Percentiles rank a stretch among this genome's conserved stretches.
Evolutionary conservation across 2,113 vertebrate genomes (phyloP).

Genomic region (Microcebus tavaratra): DNA sequence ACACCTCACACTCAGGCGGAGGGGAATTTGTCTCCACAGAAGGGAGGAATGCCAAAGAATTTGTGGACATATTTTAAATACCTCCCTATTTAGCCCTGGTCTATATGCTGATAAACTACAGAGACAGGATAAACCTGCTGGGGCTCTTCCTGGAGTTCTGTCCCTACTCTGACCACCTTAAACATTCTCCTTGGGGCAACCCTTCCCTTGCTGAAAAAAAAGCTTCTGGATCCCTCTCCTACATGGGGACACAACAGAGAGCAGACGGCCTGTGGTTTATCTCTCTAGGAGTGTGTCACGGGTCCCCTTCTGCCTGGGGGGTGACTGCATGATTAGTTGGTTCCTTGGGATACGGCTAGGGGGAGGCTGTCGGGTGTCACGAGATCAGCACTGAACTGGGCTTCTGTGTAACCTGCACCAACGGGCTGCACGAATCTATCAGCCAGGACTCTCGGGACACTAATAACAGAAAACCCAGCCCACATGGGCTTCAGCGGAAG

Average conservation of each 20-base stretch:
- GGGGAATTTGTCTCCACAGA: not conserved
- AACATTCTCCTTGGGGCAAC: not conserved
- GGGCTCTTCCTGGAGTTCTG: too few species aligned
- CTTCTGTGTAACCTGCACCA: not conserved
- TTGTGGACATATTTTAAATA: not conserved
- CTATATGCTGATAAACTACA: not conserved
- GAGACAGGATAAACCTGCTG: not conserved
- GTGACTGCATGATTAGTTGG: not conserved
- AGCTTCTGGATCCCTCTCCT: not conserved
- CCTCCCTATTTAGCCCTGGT: not conserved
- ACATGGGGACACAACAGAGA: fast-evolving
- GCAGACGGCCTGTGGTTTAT: not conserved
- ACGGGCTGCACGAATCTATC: not conserved
- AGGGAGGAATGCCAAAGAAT: not conserved
- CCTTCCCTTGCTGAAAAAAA: not conserved
- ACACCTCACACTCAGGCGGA: too few species aligned
- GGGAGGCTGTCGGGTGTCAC: too few species aligned
- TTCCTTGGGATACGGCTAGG: fast-evolving
- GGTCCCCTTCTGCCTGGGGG: not conserved
- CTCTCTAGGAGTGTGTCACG: not conserved
- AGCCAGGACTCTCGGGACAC: not conserved
- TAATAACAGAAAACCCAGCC: not conserved
- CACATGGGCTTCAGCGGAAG: not conserved
- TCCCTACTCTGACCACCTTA: not conserved
- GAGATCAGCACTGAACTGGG: not conserved